phyloP scores from a whole-genome alignment of 2,113 vertebrate species.

The Eidolon helvum region DNA sequence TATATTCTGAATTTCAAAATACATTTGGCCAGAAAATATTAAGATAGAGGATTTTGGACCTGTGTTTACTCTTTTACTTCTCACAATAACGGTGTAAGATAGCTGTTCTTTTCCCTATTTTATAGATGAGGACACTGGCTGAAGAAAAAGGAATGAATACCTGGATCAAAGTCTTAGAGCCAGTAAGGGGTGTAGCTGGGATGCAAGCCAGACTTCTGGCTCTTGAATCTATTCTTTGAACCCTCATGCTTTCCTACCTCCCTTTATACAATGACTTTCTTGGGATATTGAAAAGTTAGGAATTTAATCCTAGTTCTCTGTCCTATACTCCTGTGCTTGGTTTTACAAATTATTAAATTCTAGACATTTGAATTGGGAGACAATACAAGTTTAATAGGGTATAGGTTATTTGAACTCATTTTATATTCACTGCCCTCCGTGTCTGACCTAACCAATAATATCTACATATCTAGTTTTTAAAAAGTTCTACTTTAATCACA shows the following conservation, averaged over 20 bases:
- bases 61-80: background rate
- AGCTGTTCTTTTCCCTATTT: background rate
- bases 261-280: background rate
- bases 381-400: background rate
- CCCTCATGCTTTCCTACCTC: background rate
- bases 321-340: background rate
- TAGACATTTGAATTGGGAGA: background rate
- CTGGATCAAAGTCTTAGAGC: background rate
- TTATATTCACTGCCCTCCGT: background rate
- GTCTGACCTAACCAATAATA: background rate
- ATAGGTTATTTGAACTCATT: background rate
- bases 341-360: background rate
- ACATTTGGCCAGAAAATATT: background rate
- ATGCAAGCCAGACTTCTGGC: accelerated
- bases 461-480: background rate
- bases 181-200: background rate
- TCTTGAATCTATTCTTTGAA: background rate
- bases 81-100: background rate
- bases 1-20: background rate
- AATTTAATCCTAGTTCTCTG: background rate
- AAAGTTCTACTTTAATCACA: background rate
- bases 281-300: background rate
- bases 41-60: background rate
- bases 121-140: background rate
- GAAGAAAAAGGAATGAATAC: background rate